Base-by-base conservation (phyloP, 2,797 vertebrate genomes). In the Phoeniculus purpureus region DNA sequence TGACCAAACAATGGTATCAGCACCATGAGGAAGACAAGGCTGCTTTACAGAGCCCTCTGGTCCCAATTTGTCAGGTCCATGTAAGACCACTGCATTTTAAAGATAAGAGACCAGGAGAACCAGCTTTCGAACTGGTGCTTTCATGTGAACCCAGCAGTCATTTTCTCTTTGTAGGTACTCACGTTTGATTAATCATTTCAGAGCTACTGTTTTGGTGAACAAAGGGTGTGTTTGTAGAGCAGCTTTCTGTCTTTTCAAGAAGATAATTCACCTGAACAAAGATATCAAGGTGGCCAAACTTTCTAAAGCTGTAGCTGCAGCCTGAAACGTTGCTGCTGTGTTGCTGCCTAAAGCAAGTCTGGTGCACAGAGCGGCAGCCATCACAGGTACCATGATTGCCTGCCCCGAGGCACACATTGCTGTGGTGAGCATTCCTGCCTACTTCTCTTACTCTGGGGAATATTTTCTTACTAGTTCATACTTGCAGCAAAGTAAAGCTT, bases 61-160 rank as follows among this genome's bases (percentile, higher is more conserved):
- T 86, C 37, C n/a, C 51, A 48, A 66, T 94, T 86, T 85, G 47
- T 82, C 56, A 52, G 32, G 65, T 78, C 81, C 81, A 80, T 20
- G 2, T 32, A 83, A 51, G 45, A 81, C 66, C 64, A 61, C 21
- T 94, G 92, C 70, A 93, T 92, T 92, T 80, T 65, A 84, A 87
- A 96, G 93, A 95, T 92, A 95, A 93, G 79, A 66, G 14, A 82
- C 56, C 10, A 89, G 59, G 45, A 89, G 89, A 91, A 94, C 70
- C 77, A 88, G 60, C 48, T 86, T 95, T 86, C 51, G 79, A 73
- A 78, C 29, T 55, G 51, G 19, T 82, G 48, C 48, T 75, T 93
- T 92, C 58, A 91, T 68, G 43, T 58, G 72, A 88, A 92, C 78
- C 40, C 81, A 68, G n/a, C 48, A 76, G 56, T 91, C 81, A 84